Conservation (phyloP, 2,797 vertebrate genomes). For the Carapus acus region DNA sequence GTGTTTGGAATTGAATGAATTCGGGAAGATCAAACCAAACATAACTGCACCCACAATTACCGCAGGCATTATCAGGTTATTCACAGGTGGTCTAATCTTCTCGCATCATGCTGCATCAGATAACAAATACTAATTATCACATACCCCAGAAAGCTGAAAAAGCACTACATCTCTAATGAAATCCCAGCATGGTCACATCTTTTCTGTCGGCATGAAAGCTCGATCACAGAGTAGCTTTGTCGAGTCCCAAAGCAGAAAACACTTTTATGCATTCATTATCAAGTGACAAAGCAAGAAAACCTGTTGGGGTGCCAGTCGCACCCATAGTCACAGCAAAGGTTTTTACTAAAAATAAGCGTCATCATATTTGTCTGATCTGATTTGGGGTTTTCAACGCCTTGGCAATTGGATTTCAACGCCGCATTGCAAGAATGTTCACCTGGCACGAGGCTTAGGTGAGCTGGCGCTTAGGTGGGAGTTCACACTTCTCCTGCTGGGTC, state of each 20-base stretch:
- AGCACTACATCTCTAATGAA: slow-evolving; percentile 40
- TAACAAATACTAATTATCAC: slow-evolving; percentile 58
- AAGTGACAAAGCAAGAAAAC: slow-evolving; percentile 14
- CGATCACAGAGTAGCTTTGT: slow-evolving; percentile 15
- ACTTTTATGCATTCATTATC: slow-evolving; percentile 30
- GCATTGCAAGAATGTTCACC: slow-evolving; percentile 6
- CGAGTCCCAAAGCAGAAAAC: slow-evolving; percentile 21
- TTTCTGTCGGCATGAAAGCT: slow-evolving; percentile 31
- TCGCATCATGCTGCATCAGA: slow-evolving; percentile 49
- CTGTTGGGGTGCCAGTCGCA: neutral
- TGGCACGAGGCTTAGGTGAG: slow-evolving; percentile 3
- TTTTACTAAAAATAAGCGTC: no score
- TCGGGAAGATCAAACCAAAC: slow-evolving; percentile 40
- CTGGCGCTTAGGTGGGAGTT: slow-evolving; percentile 18
- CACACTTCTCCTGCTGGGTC: slow-evolving; percentile 11
- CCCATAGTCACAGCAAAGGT: neutral
- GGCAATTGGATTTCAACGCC: neutral
- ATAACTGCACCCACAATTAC: slow-evolving; percentile 36
- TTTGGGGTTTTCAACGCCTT: no score
- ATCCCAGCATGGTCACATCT: slow-evolving; percentile 49
- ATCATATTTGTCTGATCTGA: no score
- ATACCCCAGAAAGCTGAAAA: slow-evolving; percentile 46
- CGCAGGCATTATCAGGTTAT: slow-evolving; percentile 34
- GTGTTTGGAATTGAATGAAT: slow-evolving; percentile 41
- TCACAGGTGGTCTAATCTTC: slow-evolving; percentile 49